phyloP scores from a whole-genome alignment of 2,113 vertebrate genomes.

The Procavia capensis region DNA sequence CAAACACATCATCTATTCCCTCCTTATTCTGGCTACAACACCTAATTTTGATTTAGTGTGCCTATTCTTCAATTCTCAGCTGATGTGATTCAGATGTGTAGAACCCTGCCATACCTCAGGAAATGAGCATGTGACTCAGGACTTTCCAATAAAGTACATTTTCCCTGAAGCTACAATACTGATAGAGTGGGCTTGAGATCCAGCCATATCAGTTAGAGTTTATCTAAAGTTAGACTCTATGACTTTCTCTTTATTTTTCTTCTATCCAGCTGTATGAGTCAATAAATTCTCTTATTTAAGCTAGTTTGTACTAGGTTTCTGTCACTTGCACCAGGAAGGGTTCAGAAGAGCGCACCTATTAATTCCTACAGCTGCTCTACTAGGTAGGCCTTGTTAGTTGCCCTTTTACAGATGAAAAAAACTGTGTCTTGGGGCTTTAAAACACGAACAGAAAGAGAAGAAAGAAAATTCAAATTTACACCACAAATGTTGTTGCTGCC shows the following conservation, averaged over 20 bases:
- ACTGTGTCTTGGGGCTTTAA: background rate
- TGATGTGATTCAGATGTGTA: background rate
- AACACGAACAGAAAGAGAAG: background rate
- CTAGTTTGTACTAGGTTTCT: background rate
- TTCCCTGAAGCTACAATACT: background rate
- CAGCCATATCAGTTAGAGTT: background rate
- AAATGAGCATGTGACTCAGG: background rate
- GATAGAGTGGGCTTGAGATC: background rate
- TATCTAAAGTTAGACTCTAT: background rate
- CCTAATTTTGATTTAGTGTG: constrained; percentile 6
- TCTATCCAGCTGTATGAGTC: background rate
- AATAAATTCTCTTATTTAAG: background rate
- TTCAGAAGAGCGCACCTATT: constrained; percentile 3
- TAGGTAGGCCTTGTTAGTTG: background rate
- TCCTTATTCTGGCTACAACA: background rate
- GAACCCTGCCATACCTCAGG: background rate
- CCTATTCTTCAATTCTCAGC: background rate
- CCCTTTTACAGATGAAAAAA: background rate
- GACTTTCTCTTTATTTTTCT: background rate
- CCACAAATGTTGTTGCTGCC: background rate
- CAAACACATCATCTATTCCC: background rate
- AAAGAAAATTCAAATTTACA: background rate
- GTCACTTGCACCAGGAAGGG: background rate
- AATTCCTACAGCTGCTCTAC: background rate
- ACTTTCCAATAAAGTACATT: background rate